Evolutionary conservation across 2,888 invertebrate genomes (phyloP).

Genomic region (Therioaphis trifolii): DNA sequence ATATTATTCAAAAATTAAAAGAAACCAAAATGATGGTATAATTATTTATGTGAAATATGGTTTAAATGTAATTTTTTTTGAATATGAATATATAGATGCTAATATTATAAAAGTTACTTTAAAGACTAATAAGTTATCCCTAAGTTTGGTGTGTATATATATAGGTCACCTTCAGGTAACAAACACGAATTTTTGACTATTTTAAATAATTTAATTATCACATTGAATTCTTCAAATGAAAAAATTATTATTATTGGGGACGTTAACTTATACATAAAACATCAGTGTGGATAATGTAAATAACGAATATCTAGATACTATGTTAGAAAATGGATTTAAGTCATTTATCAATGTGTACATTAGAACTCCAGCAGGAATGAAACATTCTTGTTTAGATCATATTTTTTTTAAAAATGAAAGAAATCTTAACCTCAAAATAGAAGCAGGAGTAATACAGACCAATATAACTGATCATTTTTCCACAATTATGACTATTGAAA

Average conservation of each 20-base stretch:
- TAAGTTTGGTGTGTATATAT: neutral
- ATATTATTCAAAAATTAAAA: conserved; percentile 20
- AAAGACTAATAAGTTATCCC: neutral
- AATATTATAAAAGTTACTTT: conserved; percentile 27
- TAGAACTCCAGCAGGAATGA: neutral
- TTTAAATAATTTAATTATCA: too few relatives aligned
- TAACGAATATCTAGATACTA: conserved; percentile 4
- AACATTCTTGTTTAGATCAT: neutral
- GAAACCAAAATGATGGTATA: conserved; percentile 28
- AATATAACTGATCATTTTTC: neutral
- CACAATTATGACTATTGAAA: conserved; percentile 8
- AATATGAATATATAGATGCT: conserved; percentile 21
- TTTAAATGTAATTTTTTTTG: neutral
- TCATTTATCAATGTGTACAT: neutral
- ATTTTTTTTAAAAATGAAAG: neutral
- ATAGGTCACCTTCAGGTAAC: too few relatives aligned
- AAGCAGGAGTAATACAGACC: conserved; percentile 1
- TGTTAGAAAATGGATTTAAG: neutral
- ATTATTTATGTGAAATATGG: conserved; percentile 18
- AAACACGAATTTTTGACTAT: too few relatives aligned
- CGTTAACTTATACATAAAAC: neutral
- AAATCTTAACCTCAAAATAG: neutral
- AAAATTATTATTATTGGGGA: neutral
- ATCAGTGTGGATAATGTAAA: neutral
- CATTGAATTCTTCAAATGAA: neutral